Evolutionary conservation across 2,888 invertebrate species (phyloP), one percentile per base, ranked within the genome.

Genomic region (Diploptera punctata): DNA sequence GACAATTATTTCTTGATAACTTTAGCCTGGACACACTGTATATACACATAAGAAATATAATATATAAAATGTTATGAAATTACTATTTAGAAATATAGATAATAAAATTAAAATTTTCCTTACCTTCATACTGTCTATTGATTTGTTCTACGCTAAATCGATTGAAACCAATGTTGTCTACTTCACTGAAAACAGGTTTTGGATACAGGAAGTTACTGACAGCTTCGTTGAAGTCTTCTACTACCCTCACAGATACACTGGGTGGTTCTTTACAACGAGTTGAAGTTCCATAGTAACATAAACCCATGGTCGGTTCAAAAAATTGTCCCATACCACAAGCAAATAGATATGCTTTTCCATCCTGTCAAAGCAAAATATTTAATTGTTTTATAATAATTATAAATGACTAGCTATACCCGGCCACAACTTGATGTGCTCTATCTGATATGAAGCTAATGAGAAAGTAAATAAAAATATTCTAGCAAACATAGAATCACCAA

Each of bases 301-400:
- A 86, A 38, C 87, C 88, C 38, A 84, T 84, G 0, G 81, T 82
- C 0, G 87, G 84, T 78, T 91, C 88, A 77, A 90, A 92, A 68
- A 89, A 83, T 29, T 87, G 84, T 33, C 86, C 84, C 38, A 85
- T 83, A 73, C 76, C 88, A 76, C 92, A 92, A 7, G 84, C 80
- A 77, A 91, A 85, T 68, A 85, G 84, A 78, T 87, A 88, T 67
- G 85, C 85, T 57, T 86, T 83, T 70, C 88, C 87, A 61, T 87
- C 87, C 16, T 65, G 65, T 24, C 33, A 24, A 54, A 0, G 5
- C 10, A 9, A 3, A 13, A 49, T n/a, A n/a, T n/a, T n/a, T n/a
- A n/a, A n/a, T n/a, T n/a, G n/a, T n/a, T n/a, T n/a, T n/a, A n/a
- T n/a, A n/a, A n/a, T n/a, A n/a, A n/a, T n/a, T n/a, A n/a, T n/a